These are phyloP conservation scores for Tinea semifulvella DNA, from an alignment of 2,888 invertebrate genomes.

Conservation along the genomic window DNA sequence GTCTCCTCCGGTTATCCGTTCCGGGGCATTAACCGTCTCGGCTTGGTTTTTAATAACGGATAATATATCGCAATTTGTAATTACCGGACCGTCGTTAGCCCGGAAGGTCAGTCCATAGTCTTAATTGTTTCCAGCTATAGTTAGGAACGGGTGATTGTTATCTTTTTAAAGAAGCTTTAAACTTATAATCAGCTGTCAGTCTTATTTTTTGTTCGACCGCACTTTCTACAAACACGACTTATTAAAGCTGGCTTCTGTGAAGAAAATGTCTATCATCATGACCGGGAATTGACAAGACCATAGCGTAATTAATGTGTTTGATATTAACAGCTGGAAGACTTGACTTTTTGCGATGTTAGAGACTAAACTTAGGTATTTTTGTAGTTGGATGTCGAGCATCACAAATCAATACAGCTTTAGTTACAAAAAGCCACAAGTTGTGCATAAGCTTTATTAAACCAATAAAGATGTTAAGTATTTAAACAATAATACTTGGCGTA, in stretches of 20 bases:
- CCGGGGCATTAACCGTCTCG: conserved; percentile 22
- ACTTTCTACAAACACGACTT: conserved; percentile 3
- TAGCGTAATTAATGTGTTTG: too few species aligned
- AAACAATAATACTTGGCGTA: not conserved
- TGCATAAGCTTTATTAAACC: too few species aligned
- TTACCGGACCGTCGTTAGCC: conserved; percentile 20
- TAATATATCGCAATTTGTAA: conserved; percentile 22
- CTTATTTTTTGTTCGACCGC: not conserved
- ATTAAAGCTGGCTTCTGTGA: too few species aligned
- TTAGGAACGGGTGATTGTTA: conserved; percentile 13
- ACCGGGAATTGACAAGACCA: too few species aligned
- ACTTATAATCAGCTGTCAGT: conserved; percentile 9
- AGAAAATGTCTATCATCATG: too few species aligned
- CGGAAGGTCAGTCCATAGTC: conserved; percentile 14
- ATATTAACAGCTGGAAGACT: too few species aligned
- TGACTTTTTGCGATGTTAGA: too few species aligned
- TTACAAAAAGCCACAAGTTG: too few species aligned
- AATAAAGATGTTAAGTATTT: too few species aligned
- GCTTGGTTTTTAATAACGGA: conserved; percentile 20
- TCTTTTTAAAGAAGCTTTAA: conserved; percentile 4
- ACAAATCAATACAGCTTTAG: too few species aligned
- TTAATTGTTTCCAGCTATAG: conserved; percentile 11
- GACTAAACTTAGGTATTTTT: too few species aligned
- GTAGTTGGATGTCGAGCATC: too few species aligned
- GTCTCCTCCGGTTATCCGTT: conserved; percentile 18